Evolutionary conservation across 1,140 invertebrate species (phyloP), one percentile per base, ranked within the genome.

Genomic region (Andrena cerasifolii): DNA sequence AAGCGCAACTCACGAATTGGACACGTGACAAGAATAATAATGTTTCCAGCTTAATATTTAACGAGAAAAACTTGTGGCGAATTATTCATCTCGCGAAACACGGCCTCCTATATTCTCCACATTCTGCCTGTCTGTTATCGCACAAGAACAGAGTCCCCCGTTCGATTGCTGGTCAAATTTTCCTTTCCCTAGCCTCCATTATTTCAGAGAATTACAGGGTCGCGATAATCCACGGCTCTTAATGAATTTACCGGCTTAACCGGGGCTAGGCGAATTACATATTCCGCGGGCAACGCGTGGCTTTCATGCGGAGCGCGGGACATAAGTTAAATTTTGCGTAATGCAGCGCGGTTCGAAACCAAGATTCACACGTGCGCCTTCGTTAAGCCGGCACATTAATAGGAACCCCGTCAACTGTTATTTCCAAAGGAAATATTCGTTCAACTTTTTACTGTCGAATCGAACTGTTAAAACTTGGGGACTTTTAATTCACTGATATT

Each of bases 161-260:
- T 59, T 24, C 58, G 2, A 36, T 59, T n/a, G 14, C n/a, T 14
- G n/a, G 12, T 59, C 8, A 5, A 31, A 2, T 6, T 31, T 6
- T n/a, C 31, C 28, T 8, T n/a, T 7, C 16, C 14, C 2, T 14
- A 31, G n/a, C 7, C 4, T 56, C 33, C 33, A 36, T 59, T 59
- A 59, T 40, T 59, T 59, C n/a, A 0, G 7, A 24, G n/a, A 40
- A 59, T 59, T 40, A 40, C 58, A 40, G 18, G n/a, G 18, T n/a
- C 33, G 1, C 18, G n/a, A 0, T 21, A 40, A 59, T 59, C n/a
- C 3, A 18, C 10, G 58, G 33, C 31, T 59, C 58, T 59, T 59
- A 59, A 59, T 59, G 33, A 40, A 31, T 59, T 59, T 59, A 28
- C 14, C 58, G 58, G 40, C 33, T 14, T 36, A 59, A 21, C n/a